Percentiles rank a stretch among this genome's conserved stretches.
Conservation (phyloP, 35 echinoderm and acorn worm species). For the Anneissia japonica region DNA sequence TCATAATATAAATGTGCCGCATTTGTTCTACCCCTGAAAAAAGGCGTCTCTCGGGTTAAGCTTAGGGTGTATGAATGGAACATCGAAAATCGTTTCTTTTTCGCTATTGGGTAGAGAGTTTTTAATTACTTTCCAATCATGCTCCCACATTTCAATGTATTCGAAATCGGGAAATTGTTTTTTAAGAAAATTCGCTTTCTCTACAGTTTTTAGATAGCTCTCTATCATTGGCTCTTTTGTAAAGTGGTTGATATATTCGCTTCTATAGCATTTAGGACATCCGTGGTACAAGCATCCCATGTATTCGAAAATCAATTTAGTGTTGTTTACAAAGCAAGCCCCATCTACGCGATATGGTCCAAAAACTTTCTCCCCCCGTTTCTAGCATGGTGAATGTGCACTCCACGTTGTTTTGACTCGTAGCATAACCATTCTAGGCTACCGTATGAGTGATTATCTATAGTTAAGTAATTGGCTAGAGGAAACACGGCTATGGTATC, state of each 20-base stretch:
- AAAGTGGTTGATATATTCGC: neutral
- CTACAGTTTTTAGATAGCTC: neutral
- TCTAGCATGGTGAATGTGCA: conserved; percentile 42
- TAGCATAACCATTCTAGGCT: conserved; percentile 58
- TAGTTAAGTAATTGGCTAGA: conserved; percentile 3
- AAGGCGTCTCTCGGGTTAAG: neutral
- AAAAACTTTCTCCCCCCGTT: conserved; percentile 51
- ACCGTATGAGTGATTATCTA: conserved; percentile 13
- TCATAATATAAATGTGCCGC: neutral
- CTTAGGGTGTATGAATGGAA: too few species aligned
- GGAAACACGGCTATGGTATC: conserved; percentile 52
- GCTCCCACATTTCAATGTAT: conserved; percentile 33
- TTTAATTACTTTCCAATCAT: conserved; percentile 9
- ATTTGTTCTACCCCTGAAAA: neutral
- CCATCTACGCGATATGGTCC: conserved; percentile 49
- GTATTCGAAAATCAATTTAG: conserved; percentile 38
- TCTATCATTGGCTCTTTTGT: conserved; percentile 16
- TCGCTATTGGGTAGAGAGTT: neutral
- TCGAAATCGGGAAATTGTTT: neutral
- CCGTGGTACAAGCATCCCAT: conserved; percentile 41
- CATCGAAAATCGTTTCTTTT: neutral
- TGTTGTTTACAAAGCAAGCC: neutral
- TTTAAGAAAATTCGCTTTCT: neutral
- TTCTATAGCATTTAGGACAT: conserved; percentile 30
- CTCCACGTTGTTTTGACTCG: conserved; percentile 2